Conservation (phyloP, 2,797 vertebrate species). For the Sebastes matsubarae region DNA sequence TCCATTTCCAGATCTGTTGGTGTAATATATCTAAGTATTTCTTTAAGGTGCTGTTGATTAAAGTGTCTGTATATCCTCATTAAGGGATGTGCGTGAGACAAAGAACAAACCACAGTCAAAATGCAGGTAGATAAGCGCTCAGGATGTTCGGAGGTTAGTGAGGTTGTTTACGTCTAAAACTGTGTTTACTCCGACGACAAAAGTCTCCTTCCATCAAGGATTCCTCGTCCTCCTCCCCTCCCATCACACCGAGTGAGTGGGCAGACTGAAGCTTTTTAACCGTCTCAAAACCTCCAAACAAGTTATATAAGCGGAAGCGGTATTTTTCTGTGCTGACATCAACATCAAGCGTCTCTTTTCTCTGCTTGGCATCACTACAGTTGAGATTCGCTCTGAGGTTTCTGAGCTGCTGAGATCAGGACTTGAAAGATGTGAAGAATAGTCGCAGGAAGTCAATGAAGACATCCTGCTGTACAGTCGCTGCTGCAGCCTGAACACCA, state of each 20-base stretch:
- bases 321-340: not conserved
- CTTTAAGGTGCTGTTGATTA: no score
- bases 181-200: not conserved
- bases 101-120: not conserved
- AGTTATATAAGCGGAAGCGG: not conserved
- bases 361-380: constrained; percentile 16
- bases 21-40: no score
- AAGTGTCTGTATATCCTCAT: no score
- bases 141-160: not conserved
- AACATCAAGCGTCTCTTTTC: constrained; percentile 1
- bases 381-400: not conserved
- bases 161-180: not conserved
- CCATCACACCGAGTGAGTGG: not conserved
- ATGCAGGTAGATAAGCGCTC: no score
- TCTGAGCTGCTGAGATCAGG: not conserved
- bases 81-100: no score
- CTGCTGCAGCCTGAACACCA: constrained; percentile 11
- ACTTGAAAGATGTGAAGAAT: constrained; percentile 17
- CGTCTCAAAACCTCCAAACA: not conserved
- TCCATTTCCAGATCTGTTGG: no score
- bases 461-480: constrained; percentile 13
- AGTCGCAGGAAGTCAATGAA: constrained; percentile 34
- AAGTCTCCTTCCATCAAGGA: not conserved
- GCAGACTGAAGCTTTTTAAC: not conserved
- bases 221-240: not conserved